Evolutionary conservation across 2,888 invertebrate species (phyloP), one percentile per base, ranked within the genome.

Genomic region (Eueremaeus valkanovi): DNA sequence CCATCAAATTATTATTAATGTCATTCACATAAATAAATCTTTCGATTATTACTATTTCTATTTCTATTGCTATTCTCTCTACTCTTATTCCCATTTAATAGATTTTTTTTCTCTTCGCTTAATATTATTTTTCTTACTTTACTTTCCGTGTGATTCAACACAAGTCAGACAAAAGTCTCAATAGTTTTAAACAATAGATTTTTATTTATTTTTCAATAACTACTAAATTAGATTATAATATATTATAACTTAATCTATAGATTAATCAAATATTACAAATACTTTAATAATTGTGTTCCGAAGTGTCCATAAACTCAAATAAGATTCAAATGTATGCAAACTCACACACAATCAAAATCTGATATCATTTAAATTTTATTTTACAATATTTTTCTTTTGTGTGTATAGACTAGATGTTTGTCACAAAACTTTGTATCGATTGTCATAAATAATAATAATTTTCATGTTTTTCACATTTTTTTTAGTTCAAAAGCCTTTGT

Each of bases 1-100:
- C 61, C 61, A 61, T 61, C 61, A 61, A 61, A 61, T 61, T 61
- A 61, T 61, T 61, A 61, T 61, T n/a, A 29, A 61, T 61, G 61
- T 61, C 33, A n/a, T 33, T 33, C 16, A 11, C 18, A 61, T 61
- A 61, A 61, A 61, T 61, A 61, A 61, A 61, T 61, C 61, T 61
- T n/a, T 31, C 61, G 31, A 61, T 61, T 61, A 61, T 61, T 49
- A 49, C 18, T 49, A 49, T 49, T 49, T 6, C 49, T 6, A n/a
- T 49, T 16, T 49, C 29, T 61, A 33, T 55, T 24, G 24, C 61
- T 6, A 31, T 61, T 33, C 11, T 13, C 33, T 61, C 3, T 16
- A 61, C 33, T 33, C 5, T 33, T 16, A 24, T 27, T 61, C 24
- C 21, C 21, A 27, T 55, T 13, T 24, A 55, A 27, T 27, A 55